Percentiles rank a stretch among this genome's conserved stretches.
phyloP scores from a whole-genome alignment of 2,888 invertebrate species.

The Meiosimyza decipiens region DNA sequence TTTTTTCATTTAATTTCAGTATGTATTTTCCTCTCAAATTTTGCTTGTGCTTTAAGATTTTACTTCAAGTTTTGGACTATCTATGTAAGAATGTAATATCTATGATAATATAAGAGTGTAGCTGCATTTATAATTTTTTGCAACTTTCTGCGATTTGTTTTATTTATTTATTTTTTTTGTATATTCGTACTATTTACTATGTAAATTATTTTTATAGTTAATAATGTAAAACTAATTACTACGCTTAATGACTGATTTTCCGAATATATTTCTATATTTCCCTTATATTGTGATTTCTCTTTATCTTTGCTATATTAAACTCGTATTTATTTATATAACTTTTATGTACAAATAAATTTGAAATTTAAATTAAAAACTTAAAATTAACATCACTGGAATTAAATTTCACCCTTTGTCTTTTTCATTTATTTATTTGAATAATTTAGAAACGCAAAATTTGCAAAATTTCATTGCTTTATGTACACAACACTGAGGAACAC shows the following conservation, averaged over 20 bases:
- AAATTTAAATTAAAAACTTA: constrained; percentile 52
- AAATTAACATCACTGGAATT: constrained; percentile 62
- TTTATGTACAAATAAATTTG: constrained; percentile 20
- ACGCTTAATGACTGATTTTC: constrained; percentile 14
- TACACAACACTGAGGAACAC: not conserved
- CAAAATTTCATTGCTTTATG: constrained; percentile 23
- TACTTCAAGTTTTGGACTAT: constrained; percentile 14
- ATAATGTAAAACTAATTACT: constrained; percentile 18
- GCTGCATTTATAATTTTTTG: not conserved
- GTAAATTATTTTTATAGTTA: not conserved
- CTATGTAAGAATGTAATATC: constrained; percentile 8
- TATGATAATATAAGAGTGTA: constrained; percentile 1
- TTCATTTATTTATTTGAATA: constrained; percentile 34
- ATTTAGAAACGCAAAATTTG: constrained; percentile 18
- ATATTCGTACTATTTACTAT: not conserved
- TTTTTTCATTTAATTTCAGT: constrained; percentile 11
- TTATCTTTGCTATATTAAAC: not conserved
- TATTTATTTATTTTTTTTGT: constrained; percentile 18
- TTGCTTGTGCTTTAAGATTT: not conserved
- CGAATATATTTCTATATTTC: constrained; percentile 12
- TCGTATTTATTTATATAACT: constrained; percentile 3
- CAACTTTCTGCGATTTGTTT: constrained; percentile 1
- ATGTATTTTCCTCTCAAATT: not conserved
- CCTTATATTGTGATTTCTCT: not conserved
- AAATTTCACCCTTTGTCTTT: constrained; percentile 43